These are phyloP conservation scores for Rattus rattus DNA, from an alignment of 2,113 vertebrate species.

Conservation along the genomic window DNA sequence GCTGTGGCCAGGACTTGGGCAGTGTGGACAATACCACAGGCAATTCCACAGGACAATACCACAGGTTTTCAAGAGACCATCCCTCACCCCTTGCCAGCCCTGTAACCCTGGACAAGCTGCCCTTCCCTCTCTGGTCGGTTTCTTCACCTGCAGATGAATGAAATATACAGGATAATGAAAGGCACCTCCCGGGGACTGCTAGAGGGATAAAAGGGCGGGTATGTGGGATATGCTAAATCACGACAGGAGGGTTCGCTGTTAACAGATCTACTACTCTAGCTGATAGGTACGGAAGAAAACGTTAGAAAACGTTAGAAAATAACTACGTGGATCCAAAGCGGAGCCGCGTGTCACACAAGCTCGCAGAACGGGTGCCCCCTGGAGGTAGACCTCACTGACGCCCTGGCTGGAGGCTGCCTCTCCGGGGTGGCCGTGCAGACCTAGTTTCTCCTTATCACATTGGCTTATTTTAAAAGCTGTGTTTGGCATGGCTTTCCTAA, in stretches of 20 bases:
- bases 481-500: constrained; percentile 48
- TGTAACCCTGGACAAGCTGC: not conserved
- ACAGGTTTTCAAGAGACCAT: not conserved
- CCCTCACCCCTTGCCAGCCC: not conserved
- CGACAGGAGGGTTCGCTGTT: not conserved
- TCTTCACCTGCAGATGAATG: not conserved
- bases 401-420: not conserved
- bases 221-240: not conserved
- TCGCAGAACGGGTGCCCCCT: not conserved
- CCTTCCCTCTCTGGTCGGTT: not conserved
- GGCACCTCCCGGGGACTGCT: not conserved
- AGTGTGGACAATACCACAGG: not conserved
- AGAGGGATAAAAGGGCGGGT: not conserved
- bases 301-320: constrained; percentile 42
- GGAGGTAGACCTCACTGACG: not conserved
- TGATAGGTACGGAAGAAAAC: constrained; percentile 21
- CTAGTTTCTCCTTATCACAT: not conserved
- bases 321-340: not conserved
- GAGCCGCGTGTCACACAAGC: not conserved
- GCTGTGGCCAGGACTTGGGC: not conserved
- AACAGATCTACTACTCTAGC: constrained; percentile 17
- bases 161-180: not conserved
- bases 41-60: not conserved
- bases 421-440: no score
- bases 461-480: constrained; percentile 24